Evolutionary conservation across 1,140 invertebrate genomes (phyloP), one percentile per base, ranked within the genome.

Genomic region (Monomorium pharaonis): DNA sequence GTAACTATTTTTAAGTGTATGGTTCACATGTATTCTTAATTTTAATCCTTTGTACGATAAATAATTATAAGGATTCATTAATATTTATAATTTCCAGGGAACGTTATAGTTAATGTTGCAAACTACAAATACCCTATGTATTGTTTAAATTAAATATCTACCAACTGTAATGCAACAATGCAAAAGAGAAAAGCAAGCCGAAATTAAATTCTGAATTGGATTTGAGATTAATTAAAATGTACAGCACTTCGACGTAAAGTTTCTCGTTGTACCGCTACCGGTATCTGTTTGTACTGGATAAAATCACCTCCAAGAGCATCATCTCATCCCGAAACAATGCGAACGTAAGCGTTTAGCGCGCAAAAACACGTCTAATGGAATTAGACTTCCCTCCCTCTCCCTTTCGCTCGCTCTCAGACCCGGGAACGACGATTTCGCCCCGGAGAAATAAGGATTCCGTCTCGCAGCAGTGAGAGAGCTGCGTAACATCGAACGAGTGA

Each of bases 291-390:
- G 21, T 33, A 51, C 16, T n/a, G 62, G 42, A 9, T 75, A 14
- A 75, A 74, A 74, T 81, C 69, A 56, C 12, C 49, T 58, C 49
- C 24, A 33, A 69, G 49, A 56, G 67, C 14, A 37, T 74, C 51
- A 42, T 81, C 37, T 72, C 33, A 42, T 81, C 65, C 12, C 54
- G 65, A 24, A 18, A 56, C 51, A 72, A 44, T 44, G 24, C 33
- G 16, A 81, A 44, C 63, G 65, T 30, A 27, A 62, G 42, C 30
- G 24, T 10, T 70, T 5, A 12, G n/a, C 56, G 21, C n/a, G 30
- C 56, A 76, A 84, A 70, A 84, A 84, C 69, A 63, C 56, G 44
- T 47, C 30, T 84, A 62, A 75, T 84, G 69, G 70, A 84, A 84
- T 84, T 75, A 84, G 44, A 76, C 27, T 37, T 37, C 33, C 5